A percentile compares a stretch with the other conserved stretches of the same genome.
phyloP scores from a whole-genome alignment of 2,888 invertebrate genomes.

The Tridacna crocea region DNA sequence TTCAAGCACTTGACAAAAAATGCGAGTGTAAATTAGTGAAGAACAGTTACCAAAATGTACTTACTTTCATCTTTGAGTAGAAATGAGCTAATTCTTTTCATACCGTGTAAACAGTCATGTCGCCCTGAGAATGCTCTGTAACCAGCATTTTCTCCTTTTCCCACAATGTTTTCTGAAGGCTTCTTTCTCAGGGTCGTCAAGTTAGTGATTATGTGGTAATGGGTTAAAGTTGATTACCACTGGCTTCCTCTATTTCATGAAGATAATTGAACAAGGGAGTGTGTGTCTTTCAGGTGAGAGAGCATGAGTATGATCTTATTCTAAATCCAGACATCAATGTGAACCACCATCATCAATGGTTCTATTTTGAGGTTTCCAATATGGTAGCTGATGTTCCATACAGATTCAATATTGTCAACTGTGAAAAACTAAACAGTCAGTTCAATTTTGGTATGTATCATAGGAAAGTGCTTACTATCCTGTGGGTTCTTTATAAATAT shows the following conservation, averaged over 20 bases:
- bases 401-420: conserved; percentile 94
- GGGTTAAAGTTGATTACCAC: too few species aligned
- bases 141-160: not conserved
- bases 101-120: too few species aligned
- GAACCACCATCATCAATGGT: conserved; percentile 92
- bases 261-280: too few species aligned
- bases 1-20: too few species aligned
- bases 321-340: conserved; percentile 93
- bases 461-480: not conserved
- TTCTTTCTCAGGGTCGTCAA: not conserved
- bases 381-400: conserved; percentile 90
- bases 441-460: conserved; percentile 89
- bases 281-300: conserved; percentile 87
- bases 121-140: too few species aligned
- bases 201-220: too few species aligned
- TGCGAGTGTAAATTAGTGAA: too few species aligned
- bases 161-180: not conserved
- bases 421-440: conserved; percentile 93
- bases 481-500: too few species aligned
- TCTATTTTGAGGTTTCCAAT: conserved; percentile 93
- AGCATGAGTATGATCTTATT: conserved; percentile 92
- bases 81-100: too few species aligned
- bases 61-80: too few species aligned
- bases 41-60: too few species aligned
- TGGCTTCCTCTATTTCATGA: too few species aligned